phyloP scores from a whole-genome alignment of 2,113 vertebrate genomes.

The Zosterops hypoxanthus region DNA sequence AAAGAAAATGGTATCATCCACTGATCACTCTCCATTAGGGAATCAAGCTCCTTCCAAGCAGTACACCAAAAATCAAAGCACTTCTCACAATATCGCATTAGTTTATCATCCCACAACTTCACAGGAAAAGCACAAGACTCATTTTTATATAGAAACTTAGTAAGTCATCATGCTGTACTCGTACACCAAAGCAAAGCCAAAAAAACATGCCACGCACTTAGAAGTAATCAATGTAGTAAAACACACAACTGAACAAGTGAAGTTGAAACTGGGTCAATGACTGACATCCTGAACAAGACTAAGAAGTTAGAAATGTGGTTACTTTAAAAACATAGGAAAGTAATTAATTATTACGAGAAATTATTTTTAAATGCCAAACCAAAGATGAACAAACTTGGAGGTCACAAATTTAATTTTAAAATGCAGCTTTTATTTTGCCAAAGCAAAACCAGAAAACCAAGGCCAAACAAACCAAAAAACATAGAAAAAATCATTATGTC shows the following conservation, averaged over 20 bases:
- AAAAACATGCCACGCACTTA: background rate
- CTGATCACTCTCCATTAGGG: background rate
- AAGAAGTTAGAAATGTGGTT: background rate
- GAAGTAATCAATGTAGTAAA: background rate
- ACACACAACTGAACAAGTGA: background rate
- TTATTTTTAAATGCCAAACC: background rate
- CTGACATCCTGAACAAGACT: background rate
- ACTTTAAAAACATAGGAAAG: background rate
- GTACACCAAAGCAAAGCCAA: background rate
- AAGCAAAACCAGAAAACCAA: background rate
- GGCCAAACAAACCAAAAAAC: background rate
- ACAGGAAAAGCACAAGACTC: background rate
- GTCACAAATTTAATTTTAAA: background rate
- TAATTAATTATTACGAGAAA: background rate
- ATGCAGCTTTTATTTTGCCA: background rate
- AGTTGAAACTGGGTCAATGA: background rate
- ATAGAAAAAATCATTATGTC: background rate
- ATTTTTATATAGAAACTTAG: background rate
- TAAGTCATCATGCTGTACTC: background rate
- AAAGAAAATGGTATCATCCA: background rate
- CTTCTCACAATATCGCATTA: background rate
- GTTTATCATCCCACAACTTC: background rate
- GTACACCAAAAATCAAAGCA: background rate
- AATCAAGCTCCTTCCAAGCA: background rate
- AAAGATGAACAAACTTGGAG: background rate